Base-by-base conservation (phyloP, 2,888 invertebrate species). In the Liodrosophila aerea region DNA sequence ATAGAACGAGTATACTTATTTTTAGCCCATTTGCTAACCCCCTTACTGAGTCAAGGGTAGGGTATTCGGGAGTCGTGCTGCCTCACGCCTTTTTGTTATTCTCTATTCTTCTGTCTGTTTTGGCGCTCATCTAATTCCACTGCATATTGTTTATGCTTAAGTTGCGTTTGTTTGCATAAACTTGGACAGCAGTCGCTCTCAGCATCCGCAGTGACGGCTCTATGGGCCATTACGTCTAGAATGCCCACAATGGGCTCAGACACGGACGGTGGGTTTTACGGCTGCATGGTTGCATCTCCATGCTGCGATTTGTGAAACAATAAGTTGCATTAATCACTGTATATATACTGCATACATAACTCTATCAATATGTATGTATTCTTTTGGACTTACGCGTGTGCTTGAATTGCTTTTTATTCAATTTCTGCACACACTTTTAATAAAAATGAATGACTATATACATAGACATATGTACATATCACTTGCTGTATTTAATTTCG, bases 321-420 rank as follows among this genome's bases (percentile, higher is more conserved):
- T 7, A n/a, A 12, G 22, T 2, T 47, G 18, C 30, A 53, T 31
- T 40, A 33, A 33, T 18, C 22, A 9, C 5, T 7, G 18, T 15
- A 36, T 36, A 16, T 36, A 16, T 4, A 4, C 1, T 37, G 9
- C 36, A 16, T 36, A 7, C 9, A 27, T 61, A 31, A 13, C 22
- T 22, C 22, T 22, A 1, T 7, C 31, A 16, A 22, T 12, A 54
- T 7, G 33, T 16, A 27, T 2, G 13, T 22, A n/a, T 51, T 36
- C 16, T 36, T 47, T 22, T 57, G n/a, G n/a, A n/a, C n/a, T 15
- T 27, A 53, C 39, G 44, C 73, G 49, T 72, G 49, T 61, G 51
- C 31, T 12, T 50, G 57, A 85, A 80, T 85, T 80, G 74, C 52
- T 80, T 76, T 80, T 71, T 73, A 84, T 80, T 85, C 7, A 76